Base-by-base conservation (phyloP, 2,888 invertebrate genomes). In the Zaprionus obscuricornis region DNA sequence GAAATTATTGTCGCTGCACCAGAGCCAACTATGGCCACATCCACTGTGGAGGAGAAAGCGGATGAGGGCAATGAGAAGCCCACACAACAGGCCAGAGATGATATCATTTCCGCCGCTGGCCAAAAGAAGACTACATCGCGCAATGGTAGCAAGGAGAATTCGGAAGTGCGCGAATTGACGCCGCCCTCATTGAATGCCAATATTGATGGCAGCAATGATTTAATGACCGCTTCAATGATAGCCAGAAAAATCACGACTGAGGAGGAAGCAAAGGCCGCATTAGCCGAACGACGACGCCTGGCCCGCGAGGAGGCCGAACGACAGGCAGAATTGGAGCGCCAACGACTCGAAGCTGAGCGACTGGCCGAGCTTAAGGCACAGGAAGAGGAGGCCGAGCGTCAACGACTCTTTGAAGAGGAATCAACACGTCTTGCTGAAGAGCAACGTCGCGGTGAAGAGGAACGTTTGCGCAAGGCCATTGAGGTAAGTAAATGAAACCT, bases 291-390 rank as follows among this genome's bases (percentile, higher is more conserved):
- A 63, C 92, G 98, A 70, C 92, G 97, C 56, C 91, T 96, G 59
- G 97, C 97, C 7, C 91, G 98, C 11, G 98, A 97, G 91, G 97
- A 97, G 89, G 95, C 97, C 7, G 98, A 98, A 91, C 91, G 94
- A 58, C 96, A 96, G 90, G 97, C 97, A 1, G 97, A 97, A 89
- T 91, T 95, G 42, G 97, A 97, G 91, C 92, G 95, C 74, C 92
- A 93, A 79, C 92, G 93, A 69, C 90, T 93, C 69, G 95, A 96
- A 88, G 94, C 93, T 45, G 95, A 96, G 89, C 92, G 93, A 58
- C 93, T 94, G 84, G 92, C 93, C 43, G 95, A 96, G 89, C 92
- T 93, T 45, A 95, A 95, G 88, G 91, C 93, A 46, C 92, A 93
- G 72, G 92, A 92, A 50, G 92, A 92, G 64, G 97, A 97, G 88